These are phyloP conservation scores for Sebastes itinus DNA, from an alignment of 2,797 vertebrate genomes.

Conservation along the genomic window DNA sequence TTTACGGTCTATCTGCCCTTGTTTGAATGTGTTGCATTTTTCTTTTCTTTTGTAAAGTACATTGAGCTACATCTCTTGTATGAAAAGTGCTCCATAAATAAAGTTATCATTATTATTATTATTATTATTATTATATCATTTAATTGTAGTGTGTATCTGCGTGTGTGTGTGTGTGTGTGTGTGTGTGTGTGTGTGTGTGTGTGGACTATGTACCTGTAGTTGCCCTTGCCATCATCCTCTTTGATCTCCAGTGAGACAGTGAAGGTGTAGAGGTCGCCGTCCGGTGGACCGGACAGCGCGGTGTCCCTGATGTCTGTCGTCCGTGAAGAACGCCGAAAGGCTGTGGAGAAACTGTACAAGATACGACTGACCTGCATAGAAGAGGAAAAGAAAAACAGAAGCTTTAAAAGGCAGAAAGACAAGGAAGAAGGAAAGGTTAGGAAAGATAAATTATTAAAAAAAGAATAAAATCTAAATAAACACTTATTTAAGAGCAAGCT, in stretches of 20 bases:
- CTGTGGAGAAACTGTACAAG: slow-evolving; percentile 95
- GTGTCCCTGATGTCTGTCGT: slow-evolving; percentile 88
- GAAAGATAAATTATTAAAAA: rapidly evolving
- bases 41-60: no score
- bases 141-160: background rate
- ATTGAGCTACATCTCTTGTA: no score
- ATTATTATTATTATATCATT: background rate
- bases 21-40: no score
- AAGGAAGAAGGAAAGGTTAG: background rate
- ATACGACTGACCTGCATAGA: slow-evolving; percentile 92
- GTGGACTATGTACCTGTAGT: slow-evolving; percentile 86
- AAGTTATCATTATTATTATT: no score
- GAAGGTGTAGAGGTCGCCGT: slow-evolving; percentile 93
- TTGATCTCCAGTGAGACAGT: slow-evolving; percentile 93
- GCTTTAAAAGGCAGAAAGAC: background rate
- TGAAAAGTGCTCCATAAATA: no score
- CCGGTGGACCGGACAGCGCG: slow-evolving; percentile 81
- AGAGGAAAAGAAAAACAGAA: background rate
- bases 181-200: no score
- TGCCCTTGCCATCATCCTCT: slow-evolving; percentile 98
- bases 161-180: no score
- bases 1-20: no score
- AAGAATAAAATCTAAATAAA: background rate
- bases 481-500: background rate
- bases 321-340: slow-evolving; percentile 91